Evolutionary conservation across 2,113 vertebrate species (phyloP), one percentile per base, ranked within the genome.

Genomic region (Oncorhynchus clarkii): DNA sequence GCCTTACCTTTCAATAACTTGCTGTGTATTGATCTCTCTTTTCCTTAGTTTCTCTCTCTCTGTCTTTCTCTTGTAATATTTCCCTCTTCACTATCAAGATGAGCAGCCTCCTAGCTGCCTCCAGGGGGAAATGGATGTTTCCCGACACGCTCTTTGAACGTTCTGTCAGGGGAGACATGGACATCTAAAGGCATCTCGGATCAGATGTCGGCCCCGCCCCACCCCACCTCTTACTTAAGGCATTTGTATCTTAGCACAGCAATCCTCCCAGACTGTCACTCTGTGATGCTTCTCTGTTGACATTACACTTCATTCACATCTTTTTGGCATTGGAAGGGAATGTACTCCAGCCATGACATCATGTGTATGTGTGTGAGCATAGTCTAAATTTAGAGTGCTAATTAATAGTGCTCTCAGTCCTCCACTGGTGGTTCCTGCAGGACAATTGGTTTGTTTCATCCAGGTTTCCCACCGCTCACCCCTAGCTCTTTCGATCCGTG

Each of bases 311-410:
- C 79, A 77, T 81, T 85, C 72, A 80, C 68, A 76, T 84, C 71
- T 67, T 54, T 65, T 16, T 29, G 65, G 4, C 29, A 29, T 67
- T 5, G 65, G 16, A 31, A 29, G 27, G 16, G 5, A 18, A 20
- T 34, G 12, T 67, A 34, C 16, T 14, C 29, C 18, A 68, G 16
- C 67, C 18, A 68, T 68, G 6, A n/a, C 29, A 34, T 34, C 31
- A 9, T 68, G 2, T 18, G 51, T 34, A 6, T 54, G 16, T 82
- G 80, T 80, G 72, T 75, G 75, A 83, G 80, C 71, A 74, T 31
- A 68, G 67, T 31, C 83, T 86, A 89, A 79, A 87, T 88, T 81
- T 84, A 86, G 83, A 85, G 85, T 80, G 80, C 81, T 88, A 86
- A 89, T 89, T 85, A 87, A 82, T 62, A 22, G 16, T 77, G 72